Conservation (phyloP, 2,888 invertebrate genomes). For the Meiosimyza decipiens region DNA sequence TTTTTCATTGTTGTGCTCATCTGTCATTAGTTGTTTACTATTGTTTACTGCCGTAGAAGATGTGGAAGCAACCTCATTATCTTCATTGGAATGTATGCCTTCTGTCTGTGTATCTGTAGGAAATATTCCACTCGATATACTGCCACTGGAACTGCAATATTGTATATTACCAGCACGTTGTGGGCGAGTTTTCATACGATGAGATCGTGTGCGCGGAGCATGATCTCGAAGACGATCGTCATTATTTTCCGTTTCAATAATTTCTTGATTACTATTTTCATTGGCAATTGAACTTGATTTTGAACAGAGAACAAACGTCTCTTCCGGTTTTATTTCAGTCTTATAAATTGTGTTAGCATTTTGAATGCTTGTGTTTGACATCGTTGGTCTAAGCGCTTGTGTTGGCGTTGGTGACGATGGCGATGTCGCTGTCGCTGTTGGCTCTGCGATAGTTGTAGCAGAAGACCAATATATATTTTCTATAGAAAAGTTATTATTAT, state of each 20-base stretch:
- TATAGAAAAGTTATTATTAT: slow-evolving; percentile 28
- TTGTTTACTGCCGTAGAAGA: background rate
- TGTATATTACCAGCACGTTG: slow-evolving; percentile 8
- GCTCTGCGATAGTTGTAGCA: background rate
- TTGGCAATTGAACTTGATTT: too few species aligned
- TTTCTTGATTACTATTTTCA: too few species aligned
- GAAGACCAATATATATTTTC: slow-evolving; percentile 34
- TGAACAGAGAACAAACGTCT: background rate
- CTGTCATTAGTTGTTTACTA: background rate
- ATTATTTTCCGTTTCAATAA: too few species aligned
- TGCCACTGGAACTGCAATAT: background rate
- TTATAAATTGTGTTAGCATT: slow-evolving; percentile 22
- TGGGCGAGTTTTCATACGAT: slow-evolving; percentile 17
- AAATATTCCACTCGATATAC: background rate
- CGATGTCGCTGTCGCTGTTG: background rate
- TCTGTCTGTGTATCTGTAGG: background rate
- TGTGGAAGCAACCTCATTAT: background rate
- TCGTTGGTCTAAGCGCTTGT: background rate
- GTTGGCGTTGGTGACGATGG: background rate
- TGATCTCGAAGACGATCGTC: too few species aligned
- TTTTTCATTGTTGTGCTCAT: background rate
- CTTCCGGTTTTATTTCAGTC: slow-evolving; percentile 33
- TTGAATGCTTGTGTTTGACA: background rate
- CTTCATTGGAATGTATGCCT: slow-evolving; percentile 29
- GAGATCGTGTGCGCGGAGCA: background rate